These are phyloP conservation scores for Mormyrus proboscirostris DNA, from an alignment of 2,797 vertebrate species.

Conservation along the genomic window DNA sequence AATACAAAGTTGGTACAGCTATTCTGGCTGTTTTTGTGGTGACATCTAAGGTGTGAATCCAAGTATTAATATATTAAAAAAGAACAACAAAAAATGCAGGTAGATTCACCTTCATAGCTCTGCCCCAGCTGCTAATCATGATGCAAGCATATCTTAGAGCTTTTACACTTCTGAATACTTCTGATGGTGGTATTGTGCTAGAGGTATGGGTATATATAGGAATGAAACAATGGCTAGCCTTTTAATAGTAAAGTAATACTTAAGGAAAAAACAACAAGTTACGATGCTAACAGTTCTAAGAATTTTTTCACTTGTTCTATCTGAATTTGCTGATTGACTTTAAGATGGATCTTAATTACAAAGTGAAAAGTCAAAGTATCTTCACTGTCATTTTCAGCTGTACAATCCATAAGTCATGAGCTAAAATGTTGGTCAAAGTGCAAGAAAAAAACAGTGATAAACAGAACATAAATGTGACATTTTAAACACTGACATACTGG, in stretches of 20 bases:
- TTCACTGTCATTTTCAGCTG: constrained; percentile 48
- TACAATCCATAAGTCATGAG: background rate
- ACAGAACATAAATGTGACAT: background rate
- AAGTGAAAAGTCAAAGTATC: background rate
- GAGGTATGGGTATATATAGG: too few relatives aligned
- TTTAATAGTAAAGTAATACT: constrained; percentile 6
- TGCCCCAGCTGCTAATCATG: constrained; percentile 98
- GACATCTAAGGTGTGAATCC: too few relatives aligned
- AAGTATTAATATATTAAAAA: too few relatives aligned
- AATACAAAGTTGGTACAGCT: too few relatives aligned
- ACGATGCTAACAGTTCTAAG: background rate
- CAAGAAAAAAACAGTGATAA: background rate
- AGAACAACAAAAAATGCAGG: too few relatives aligned
- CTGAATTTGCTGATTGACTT: constrained; percentile 94
- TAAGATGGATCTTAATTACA: constrained; percentile 91
- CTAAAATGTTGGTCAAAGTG: background rate
- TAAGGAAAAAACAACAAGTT: background rate
- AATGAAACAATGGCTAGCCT: constrained; percentile 73
- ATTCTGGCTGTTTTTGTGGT: too few relatives aligned
- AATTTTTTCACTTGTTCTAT: constrained; percentile 77
- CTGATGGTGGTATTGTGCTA: constrained; percentile 57
- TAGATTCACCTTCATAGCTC: constrained; percentile 80
- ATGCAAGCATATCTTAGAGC: constrained; percentile 93
- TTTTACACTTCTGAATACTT: constrained; percentile 93
- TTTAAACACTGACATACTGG: background rate